phyloP scores from a whole-genome alignment of 2,113 vertebrate genomes.

The Xiphorhynchus elegans region DNA sequence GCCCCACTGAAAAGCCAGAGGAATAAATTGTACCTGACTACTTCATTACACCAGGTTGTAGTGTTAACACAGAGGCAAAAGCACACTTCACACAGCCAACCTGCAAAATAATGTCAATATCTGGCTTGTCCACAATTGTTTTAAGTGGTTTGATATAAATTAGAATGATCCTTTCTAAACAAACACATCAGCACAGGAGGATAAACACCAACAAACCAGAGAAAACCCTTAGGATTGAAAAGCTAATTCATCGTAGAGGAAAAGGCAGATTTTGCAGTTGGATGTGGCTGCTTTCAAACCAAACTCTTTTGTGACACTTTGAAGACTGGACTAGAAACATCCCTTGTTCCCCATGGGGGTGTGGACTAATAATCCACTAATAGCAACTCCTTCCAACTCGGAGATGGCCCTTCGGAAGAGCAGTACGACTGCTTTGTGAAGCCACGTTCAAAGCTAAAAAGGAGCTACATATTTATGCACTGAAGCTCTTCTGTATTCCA shows the following conservation, averaged over 20 bases:
- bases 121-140: not conserved
- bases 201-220: not conserved
- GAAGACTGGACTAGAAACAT: constrained; percentile 45
- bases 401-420: constrained; percentile 13
- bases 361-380: constrained; percentile 34
- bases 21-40: not conserved
- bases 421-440: constrained; percentile 44
- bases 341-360: not conserved
- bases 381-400: not conserved
- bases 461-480: not conserved
- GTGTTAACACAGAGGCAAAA: not conserved
- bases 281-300: constrained; percentile 21
- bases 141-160: not conserved
- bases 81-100: not conserved
- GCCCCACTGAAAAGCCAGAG: not conserved
- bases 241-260: not conserved
- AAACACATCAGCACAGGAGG: not conserved
- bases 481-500: constrained; percentile 42
- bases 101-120: not conserved
- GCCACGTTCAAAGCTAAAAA: constrained; percentile 27
- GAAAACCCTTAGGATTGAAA: not conserved
- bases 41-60: not conserved
- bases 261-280: not conserved
- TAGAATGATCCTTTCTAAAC: not conserved
- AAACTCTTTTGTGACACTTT: constrained; percentile 22